These are phyloP conservation scores for Glaucidium brasilianum DNA, from an alignment of 2,113 vertebrate species.

Conservation along the genomic window DNA sequence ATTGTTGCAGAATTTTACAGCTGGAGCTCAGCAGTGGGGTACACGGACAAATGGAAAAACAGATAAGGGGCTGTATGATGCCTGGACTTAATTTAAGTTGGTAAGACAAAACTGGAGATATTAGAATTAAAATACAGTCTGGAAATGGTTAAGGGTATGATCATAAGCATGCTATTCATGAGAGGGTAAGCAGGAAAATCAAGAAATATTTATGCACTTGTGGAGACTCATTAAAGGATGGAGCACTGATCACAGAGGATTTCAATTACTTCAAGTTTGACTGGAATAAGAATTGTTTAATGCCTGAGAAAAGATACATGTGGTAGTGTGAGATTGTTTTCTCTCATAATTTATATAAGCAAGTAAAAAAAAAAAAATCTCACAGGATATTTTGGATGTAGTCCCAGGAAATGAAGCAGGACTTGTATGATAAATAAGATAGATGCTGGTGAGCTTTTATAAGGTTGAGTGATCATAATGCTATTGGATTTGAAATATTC, in stretches of 20 bases:
- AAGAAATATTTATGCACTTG: not conserved
- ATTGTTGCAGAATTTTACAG: not conserved
- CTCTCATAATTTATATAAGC: not conserved
- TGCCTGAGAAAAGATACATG: not conserved
- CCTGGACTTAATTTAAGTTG: not conserved
- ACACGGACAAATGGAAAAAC: not conserved
- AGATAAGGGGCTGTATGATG: not conserved
- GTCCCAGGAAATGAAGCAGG: slow-evolving; percentile 57
- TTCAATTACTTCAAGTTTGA: not conserved
- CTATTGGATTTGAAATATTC: slow-evolving; percentile 73
- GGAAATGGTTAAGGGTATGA: not conserved
- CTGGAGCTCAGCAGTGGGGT: not conserved
- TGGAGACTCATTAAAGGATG: not conserved
- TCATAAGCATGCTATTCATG: not conserved
- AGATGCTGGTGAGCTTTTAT: slow-evolving; percentile 45
- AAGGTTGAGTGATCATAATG: slow-evolving; percentile 65
- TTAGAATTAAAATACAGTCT: not conserved
- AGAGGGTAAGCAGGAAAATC: not conserved
- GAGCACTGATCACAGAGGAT: not conserved
- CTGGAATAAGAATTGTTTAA: not conserved
- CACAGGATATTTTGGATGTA: slow-evolving; percentile 52
- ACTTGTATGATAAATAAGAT: slow-evolving; percentile 68
- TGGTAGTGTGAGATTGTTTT: not conserved
- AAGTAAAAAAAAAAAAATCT: slow-evolving; percentile 13
- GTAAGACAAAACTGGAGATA: not conserved